A percentile compares a stretch with the other conserved stretches of the same genome.
Evolutionary conservation across 2,113 vertebrate species (phyloP).

Genomic region (Psilopsiagon aurifrons): DNA sequence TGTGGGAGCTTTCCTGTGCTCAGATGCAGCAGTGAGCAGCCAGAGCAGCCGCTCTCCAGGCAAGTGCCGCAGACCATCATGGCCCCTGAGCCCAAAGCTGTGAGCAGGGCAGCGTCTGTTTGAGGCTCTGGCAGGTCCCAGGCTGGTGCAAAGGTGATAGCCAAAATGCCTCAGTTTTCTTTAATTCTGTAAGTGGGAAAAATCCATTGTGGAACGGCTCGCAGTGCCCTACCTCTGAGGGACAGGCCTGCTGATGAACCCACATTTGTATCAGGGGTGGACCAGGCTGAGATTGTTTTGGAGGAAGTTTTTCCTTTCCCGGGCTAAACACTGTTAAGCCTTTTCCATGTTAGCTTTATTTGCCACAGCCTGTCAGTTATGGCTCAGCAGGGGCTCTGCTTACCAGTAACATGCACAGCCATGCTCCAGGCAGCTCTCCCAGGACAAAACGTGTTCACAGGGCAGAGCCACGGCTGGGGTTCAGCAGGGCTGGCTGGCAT

Average conservation of each 20-base stretch:
- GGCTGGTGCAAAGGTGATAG: neutral
- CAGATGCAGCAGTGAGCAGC: neutral
- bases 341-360: neutral
- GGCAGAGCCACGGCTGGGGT: neutral
- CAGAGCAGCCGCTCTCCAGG: rapidly evolving
- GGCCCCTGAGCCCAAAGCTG: neutral
- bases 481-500: neutral
- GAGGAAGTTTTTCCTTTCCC: neutral
- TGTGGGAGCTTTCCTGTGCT: rapidly evolving
- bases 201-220: neutral
- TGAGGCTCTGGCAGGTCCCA: neutral
- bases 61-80: neutral
- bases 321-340: neutral
- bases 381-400: neutral
- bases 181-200: neutral
- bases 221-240: neutral
- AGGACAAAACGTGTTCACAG: neutral
- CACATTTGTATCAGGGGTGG: neutral
- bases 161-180: neutral
- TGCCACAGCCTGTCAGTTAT: neutral
- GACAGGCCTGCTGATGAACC: neutral
- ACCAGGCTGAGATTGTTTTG: neutral
- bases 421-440: neutral
- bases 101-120: neutral
- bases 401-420: neutral